Conservation (phyloP, 2,797 vertebrate species). For the Gallinago solitaria region DNA sequence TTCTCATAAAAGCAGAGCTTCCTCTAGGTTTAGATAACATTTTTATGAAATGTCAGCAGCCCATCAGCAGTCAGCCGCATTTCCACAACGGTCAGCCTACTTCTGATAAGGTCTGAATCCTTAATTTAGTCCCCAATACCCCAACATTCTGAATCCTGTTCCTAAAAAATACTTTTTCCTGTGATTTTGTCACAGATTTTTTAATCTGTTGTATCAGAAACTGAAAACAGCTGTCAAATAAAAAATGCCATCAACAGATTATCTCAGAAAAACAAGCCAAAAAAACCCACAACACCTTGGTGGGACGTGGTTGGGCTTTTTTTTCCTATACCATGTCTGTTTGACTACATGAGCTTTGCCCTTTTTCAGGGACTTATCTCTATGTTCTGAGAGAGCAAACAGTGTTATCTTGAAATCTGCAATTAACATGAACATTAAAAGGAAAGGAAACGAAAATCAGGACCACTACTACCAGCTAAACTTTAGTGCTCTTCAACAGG, state of each 20-base stretch:
- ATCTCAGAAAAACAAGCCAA: not conserved
- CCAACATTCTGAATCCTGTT: not conserved
- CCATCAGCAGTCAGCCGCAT: not conserved
- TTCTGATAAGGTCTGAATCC: not conserved
- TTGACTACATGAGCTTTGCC: not conserved
- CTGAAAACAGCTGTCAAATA: not conserved
- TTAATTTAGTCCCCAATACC: not conserved
- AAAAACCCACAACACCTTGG: not conserved
- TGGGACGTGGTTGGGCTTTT: not conserved
- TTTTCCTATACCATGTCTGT: not conserved
- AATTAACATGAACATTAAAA: not conserved
- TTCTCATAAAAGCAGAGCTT: not conserved
- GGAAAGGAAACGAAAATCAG: not conserved
- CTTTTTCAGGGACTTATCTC: not conserved
- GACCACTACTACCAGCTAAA: not conserved
- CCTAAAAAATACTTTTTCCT: not conserved
- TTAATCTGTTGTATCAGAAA: not conserved
- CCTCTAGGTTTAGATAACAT: not conserved
- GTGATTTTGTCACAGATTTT: not conserved
- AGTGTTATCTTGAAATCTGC: not conserved
- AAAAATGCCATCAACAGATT: not conserved
- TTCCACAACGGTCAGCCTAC: not conserved
- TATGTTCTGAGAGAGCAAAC: not conserved
- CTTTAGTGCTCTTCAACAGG: not conserved
- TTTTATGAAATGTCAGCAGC: not conserved